Evolutionary conservation across 2,888 invertebrate species (phyloP).

Genomic region (Spodoptera littoralis): DNA sequence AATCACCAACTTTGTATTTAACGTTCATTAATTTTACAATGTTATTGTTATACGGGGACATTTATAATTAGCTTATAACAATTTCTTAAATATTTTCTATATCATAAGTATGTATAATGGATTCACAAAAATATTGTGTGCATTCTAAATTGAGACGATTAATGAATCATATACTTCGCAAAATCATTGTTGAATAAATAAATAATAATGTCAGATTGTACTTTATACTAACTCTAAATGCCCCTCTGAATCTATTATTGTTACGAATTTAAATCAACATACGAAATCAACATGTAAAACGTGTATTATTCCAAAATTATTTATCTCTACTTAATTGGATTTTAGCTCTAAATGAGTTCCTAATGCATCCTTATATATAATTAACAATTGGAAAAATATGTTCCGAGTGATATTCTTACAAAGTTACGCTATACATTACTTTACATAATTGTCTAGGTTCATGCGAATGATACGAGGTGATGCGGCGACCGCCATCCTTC

Average conservation of each 20-base stretch:
- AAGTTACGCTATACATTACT: constrained; percentile 73
- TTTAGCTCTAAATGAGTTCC: constrained; percentile 55
- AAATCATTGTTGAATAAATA: constrained; percentile 21
- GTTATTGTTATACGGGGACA: constrained; percentile 51
- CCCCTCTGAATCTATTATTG: constrained; percentile 40
- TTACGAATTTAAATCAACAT: constrained; percentile 44
- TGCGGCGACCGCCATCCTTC: constrained; percentile 16
- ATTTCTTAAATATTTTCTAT: constrained; percentile 9
- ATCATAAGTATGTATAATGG: constrained; percentile 32
- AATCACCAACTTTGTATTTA: constrained; percentile 58
- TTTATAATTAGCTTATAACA: constrained; percentile 48
- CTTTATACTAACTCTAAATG: constrained; percentile 53
- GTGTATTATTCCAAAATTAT: constrained; percentile 50
- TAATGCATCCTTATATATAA: constrained; percentile 65
- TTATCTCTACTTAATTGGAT: constrained; percentile 45
- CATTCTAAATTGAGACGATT: too few species aligned
- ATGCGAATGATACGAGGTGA: constrained; percentile 82
- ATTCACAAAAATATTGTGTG: constrained; percentile 46
- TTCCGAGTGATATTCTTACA: constrained; percentile 75
- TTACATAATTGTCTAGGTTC: constrained; percentile 71
- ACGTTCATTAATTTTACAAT: constrained; percentile 34
- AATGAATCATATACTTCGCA: too few species aligned
- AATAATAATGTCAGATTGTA: constrained; percentile 39
- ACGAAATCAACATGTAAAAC: constrained; percentile 42
- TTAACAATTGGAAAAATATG: constrained; percentile 83